These are phyloP conservation scores for Apus apus DNA, from an alignment of 2,113 vertebrate species.

Conservation along the genomic window DNA sequence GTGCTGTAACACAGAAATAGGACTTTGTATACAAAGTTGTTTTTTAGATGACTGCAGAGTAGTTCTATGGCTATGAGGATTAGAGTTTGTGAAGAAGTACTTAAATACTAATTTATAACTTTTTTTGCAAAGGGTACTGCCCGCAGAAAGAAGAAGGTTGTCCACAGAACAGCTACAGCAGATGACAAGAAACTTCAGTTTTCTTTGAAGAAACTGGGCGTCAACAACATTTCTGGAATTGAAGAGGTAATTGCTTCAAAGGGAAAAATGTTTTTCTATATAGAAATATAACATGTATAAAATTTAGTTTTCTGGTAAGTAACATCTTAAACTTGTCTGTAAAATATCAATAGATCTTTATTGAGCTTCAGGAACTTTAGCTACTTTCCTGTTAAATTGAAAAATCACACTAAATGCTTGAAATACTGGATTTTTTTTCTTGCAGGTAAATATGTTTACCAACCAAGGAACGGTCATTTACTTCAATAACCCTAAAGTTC, in stretches of 20 bases:
- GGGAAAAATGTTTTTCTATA: neutral
- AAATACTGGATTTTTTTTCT: neutral
- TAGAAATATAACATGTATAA: neutral
- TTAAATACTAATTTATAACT: neutral
- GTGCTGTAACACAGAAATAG: no score
- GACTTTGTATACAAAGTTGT: neutral
- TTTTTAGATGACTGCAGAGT: neutral
- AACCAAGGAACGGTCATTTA: conserved; percentile 95
- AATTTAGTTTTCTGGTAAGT: neutral
- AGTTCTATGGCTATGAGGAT: neutral
- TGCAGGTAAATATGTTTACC: conserved; percentile 96
- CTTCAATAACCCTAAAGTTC: conserved; percentile 97
- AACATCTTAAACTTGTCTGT: neutral
- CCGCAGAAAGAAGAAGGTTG: conserved; percentile 97
- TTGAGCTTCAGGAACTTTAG: neutral
- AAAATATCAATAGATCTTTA: neutral
- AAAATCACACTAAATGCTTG: neutral
- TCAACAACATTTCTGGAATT: conserved; percentile 95
- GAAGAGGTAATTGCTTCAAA: conserved; percentile 83
- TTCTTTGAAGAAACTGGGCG: conserved; percentile 92
- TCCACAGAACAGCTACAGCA: conserved; percentile 93
- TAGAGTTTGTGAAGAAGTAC: neutral
- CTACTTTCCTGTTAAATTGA: neutral
- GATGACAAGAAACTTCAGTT: conserved; percentile 97
- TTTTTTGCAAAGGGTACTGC: conserved; percentile 82